These are phyloP conservation scores for Drosophila quasianomalipes DNA, from an alignment of 2,888 invertebrate species.

Conservation along the genomic window DNA sequence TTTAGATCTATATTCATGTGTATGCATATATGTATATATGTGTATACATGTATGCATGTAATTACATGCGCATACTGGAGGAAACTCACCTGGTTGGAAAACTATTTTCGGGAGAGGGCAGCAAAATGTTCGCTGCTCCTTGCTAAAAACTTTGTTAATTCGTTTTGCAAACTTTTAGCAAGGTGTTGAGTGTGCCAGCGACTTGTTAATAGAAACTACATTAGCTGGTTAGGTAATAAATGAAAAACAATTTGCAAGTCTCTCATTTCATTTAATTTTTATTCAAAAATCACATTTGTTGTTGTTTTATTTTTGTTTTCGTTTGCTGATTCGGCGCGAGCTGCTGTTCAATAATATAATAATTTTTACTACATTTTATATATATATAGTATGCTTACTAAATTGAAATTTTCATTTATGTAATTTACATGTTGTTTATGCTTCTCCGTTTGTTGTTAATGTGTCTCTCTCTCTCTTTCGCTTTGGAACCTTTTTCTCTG, in stretches of 20 bases:
- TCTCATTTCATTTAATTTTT: slow-evolving; percentile 74
- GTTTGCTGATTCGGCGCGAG: slow-evolving; percentile 57
- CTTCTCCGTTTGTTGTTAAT: slow-evolving; percentile 23
- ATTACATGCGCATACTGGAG: not conserved
- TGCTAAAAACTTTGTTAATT: slow-evolving; percentile 70
- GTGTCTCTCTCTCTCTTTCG: slow-evolving; percentile 1
- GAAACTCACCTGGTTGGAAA: slow-evolving; percentile 35
- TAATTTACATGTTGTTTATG: slow-evolving; percentile 69
- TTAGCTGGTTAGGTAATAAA: slow-evolving; percentile 41
- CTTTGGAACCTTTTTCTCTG: not conserved
- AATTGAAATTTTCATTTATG: slow-evolving; percentile 58
- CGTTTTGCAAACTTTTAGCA: slow-evolving; percentile 58
- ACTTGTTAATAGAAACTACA: slow-evolving; percentile 57
- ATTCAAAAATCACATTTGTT: slow-evolving; percentile 81
- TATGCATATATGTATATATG: not conserved
- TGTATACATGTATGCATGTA: not conserved
- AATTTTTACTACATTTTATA: slow-evolving; percentile 38
- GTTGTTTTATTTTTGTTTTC: slow-evolving; percentile 38
- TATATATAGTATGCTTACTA: slow-evolving; percentile 50
- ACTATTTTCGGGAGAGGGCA: slow-evolving; percentile 31
- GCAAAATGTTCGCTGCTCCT: slow-evolving; percentile 34
- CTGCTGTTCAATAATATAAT: slow-evolving; percentile 56
- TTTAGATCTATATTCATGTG: slow-evolving; percentile 31
- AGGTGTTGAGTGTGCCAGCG: slow-evolving; percentile 43
- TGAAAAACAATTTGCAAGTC: slow-evolving; percentile 8